A percentile compares a stretch with the other conserved stretches of the same genome.
phyloP scores from a whole-genome alignment of 1,140 invertebrate species.

The Cydia fagiglandana region DNA sequence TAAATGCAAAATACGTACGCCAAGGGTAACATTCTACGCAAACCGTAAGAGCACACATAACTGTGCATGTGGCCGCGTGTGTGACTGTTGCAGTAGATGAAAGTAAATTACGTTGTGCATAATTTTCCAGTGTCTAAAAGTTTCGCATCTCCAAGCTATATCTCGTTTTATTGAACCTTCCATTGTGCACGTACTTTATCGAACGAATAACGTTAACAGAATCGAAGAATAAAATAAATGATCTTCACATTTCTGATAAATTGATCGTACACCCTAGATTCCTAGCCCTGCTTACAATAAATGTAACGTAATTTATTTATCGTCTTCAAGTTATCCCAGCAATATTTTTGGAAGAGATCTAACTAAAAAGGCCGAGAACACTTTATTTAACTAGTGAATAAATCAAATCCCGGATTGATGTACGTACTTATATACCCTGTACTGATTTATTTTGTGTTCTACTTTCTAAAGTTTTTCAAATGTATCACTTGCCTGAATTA shows the following conservation, averaged over 20 bases:
- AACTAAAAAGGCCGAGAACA: background rate
- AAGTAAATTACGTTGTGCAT: slow-evolving; percentile 15
- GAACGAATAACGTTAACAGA: background rate
- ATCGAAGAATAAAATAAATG: slow-evolving; percentile 28
- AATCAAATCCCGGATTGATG: background rate
- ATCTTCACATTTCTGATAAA: slow-evolving; percentile 24
- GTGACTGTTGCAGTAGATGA: slow-evolving; percentile 16
- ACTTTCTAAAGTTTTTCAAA: too few relatives aligned
- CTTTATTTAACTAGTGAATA: slow-evolving; percentile 1
- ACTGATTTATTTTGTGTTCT: too few relatives aligned
- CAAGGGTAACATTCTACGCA: slow-evolving; percentile 20
- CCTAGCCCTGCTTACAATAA: slow-evolving; percentile 18
- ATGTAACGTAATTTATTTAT: slow-evolving; percentile 16
- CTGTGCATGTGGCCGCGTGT: slow-evolving; percentile 29
- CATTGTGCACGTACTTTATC: slow-evolving; percentile 9
- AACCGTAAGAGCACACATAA: slow-evolving; percentile 33
- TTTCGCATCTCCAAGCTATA: background rate
- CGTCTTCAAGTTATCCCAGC: slow-evolving; percentile 17
- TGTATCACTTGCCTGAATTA: too few relatives aligned
- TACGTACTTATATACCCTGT: background rate
- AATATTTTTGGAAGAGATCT: background rate
- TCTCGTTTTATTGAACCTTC: slow-evolving; percentile 4
- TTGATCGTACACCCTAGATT: background rate
- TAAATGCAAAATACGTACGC: slow-evolving; percentile 20
- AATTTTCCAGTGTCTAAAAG: slow-evolving; percentile 11